Evolutionary conservation across 2,113 vertebrate genomes (phyloP), one percentile per base, ranked within the genome.

Genomic region (Catharus bicknelli): DNA sequence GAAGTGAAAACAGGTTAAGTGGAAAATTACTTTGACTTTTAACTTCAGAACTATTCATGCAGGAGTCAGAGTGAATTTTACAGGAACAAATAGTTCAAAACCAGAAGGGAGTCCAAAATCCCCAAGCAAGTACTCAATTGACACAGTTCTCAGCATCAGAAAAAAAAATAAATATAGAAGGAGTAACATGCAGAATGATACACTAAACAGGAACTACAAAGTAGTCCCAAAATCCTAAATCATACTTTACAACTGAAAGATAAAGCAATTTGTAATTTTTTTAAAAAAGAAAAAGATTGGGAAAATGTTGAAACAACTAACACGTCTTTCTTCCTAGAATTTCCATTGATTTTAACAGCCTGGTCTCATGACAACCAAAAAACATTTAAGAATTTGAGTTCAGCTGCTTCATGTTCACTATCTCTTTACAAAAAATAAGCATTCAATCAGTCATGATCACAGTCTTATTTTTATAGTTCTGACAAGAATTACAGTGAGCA

Each of bases 201-300:
- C 16, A 11, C 10, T 58, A 45, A 48, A 84, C 5, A 67, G 9
- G 20, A 90, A 63, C n/a, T 43, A 72, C 10, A 89, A 47, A 62
- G 30, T 25, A 42, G 27, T 14, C 16, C 11, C 12, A 0, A 77
- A 87, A 82, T 29, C 16, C 34, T 58, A 29, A 50, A 67, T 42
- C 48, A 42, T 13, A 67, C 22, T 82, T 77, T n/a, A 70, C 11
- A 75, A 42, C 4, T 38, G 13, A 76, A 88, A 75, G 13, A 66
- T 15, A 34, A 62, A n/a, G 8, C 4, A 21, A 32, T 25, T 53
- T 61, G 6, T 3, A 34, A 3, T 34, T n/a, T 32, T 47, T 36
- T 47, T 19, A 2, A 9, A 16, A 2, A 9, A 18, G 4, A 27
- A 83, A 70, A 80, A 47, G 19, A 5, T 0, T 7, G 3, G 5